phyloP scores from a whole-genome alignment of 2,797 vertebrate genomes.

The Carduelis carduelis region DNA sequence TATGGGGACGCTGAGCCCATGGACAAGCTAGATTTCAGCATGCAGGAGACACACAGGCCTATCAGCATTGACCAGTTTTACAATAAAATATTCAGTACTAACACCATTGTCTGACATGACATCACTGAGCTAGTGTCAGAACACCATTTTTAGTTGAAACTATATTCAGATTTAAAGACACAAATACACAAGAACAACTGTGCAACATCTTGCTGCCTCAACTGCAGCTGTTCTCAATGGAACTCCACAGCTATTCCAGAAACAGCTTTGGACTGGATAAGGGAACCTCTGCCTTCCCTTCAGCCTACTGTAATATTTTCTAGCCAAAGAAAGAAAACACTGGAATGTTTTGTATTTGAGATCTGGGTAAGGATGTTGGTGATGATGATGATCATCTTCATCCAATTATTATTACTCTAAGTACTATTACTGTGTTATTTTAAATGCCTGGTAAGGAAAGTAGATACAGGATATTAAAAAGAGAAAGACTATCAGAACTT shows the following conservation, averaged over 20 bases:
- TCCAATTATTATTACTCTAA: background rate
- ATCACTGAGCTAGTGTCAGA: background rate
- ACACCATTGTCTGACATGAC: background rate
- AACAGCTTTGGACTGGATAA: background rate
- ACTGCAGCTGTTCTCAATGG: background rate
- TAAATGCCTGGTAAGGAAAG: background rate
- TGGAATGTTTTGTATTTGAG: background rate
- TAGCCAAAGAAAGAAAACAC: background rate
- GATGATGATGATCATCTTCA: background rate
- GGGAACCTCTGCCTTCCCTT: background rate
- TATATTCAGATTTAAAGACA: background rate
- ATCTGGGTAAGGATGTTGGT: background rate
- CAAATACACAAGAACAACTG: background rate
- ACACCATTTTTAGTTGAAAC: background rate
- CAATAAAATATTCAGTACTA: background rate
- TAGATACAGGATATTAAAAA: background rate
- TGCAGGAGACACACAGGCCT: background rate
- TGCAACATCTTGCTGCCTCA: background rate
- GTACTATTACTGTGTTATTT: background rate
- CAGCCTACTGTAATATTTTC: background rate
- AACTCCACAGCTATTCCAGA: background rate
- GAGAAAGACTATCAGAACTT: background rate
- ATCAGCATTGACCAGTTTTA: background rate
- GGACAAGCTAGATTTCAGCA: background rate
- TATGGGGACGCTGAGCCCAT: rapidly evolving